Percentiles rank a stretch among this genome's conserved stretches.
phyloP scores from a whole-genome alignment of 1,140 invertebrate species.

The Notospermus geniculatus region DNA sequence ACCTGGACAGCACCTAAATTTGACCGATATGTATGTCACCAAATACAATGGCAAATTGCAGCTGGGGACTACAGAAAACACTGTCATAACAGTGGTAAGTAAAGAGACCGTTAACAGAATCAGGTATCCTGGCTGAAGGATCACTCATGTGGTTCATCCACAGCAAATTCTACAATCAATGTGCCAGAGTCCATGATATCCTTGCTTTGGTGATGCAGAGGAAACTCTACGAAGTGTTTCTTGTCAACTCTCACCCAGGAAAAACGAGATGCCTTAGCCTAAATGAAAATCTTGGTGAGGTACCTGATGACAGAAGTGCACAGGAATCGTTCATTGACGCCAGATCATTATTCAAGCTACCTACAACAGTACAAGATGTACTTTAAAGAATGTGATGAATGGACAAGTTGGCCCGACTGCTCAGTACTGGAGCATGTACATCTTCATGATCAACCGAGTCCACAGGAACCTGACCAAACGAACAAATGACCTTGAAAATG shows the following conservation, averaged over 20 bases:
- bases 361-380: neutral
- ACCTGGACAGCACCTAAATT: too few species aligned
- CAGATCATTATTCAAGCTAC: too few species aligned
- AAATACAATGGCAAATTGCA: too few species aligned
- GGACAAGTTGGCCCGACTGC: neutral
- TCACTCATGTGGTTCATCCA: conserved; percentile 15
- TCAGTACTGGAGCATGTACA: conserved; percentile 4
- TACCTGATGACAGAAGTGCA: neutral
- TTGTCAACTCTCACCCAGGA: neutral
- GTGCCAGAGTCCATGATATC: neutral
- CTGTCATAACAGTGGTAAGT: conserved; percentile 7
- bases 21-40: too few species aligned
- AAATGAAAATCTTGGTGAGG: neutral
- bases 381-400: neutral
- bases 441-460: conserved; percentile 3
- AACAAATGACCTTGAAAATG: neutral
- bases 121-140: conserved; percentile 9
- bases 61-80: too few species aligned
- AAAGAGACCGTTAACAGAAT: conserved; percentile 12
- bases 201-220: conserved; percentile 10
- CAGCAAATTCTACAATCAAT: conserved; percentile 16
- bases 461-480: neutral
- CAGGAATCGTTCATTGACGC: neutral
- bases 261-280: neutral
- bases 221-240: neutral